These are phyloP conservation scores for Temnothorax longispinosus DNA, from an alignment of 1,140 invertebrate species.

Conservation along the genomic window DNA sequence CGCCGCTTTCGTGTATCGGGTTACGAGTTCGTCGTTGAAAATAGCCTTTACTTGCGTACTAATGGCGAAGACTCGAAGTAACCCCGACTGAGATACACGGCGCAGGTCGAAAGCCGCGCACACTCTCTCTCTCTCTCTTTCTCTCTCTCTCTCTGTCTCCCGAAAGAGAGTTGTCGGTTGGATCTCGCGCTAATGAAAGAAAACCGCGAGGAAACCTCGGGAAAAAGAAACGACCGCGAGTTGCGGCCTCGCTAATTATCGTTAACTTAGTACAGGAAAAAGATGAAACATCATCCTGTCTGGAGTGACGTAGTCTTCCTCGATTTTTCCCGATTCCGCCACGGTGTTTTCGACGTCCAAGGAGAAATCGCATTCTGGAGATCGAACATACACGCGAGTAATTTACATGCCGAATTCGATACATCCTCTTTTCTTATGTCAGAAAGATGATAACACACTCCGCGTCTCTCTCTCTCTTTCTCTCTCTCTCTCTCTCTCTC, in stretches of 20 bases:
- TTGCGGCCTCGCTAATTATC: constrained; percentile 60
- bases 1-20: constrained; percentile 66
- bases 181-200: constrained; percentile 49
- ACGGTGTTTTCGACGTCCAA: neutral
- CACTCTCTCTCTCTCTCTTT: neutral
- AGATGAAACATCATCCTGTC: constrained; percentile 21
- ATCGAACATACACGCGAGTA: neutral
- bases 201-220: constrained; percentile 33
- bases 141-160: neutral
- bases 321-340: neutral
- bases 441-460: neutral
- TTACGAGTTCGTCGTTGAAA: constrained; percentile 75
- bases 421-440: neutral
- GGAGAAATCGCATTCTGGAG: neutral
- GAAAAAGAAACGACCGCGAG: neutral
- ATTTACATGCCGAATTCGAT: constrained; percentile 33
- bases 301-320: neutral
- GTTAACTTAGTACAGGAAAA: constrained; percentile 58
- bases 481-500: constrained; percentile 19
- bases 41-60: constrained; percentile 72
- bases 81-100: constrained; percentile 56
- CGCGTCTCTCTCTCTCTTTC: neutral
- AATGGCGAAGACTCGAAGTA: constrained; percentile 69
- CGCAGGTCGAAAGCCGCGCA: constrained; percentile 48
- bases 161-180: constrained; percentile 26